A percentile compares a stretch with the other conserved stretches of the same genome.
phyloP scores from a whole-genome alignment of 2,888 invertebrate genomes.

The Cylloceria caligata region DNA sequence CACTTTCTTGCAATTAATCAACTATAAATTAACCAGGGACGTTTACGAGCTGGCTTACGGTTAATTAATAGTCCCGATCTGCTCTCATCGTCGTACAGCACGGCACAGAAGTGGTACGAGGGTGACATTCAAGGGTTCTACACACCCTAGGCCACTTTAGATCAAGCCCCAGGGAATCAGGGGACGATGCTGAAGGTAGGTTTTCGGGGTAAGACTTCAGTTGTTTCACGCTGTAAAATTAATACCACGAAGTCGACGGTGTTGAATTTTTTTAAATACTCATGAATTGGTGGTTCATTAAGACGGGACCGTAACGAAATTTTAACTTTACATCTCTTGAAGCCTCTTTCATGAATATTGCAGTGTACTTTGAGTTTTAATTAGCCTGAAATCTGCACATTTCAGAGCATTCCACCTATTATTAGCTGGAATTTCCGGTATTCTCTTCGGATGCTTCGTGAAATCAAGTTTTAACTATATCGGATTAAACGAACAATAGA shows the following conservation, averaged over 20 bases:
- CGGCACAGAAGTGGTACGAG: conserved; percentile 20
- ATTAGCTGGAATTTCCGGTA: not conserved
- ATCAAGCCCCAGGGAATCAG: conserved; percentile 18
- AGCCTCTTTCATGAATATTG: no score
- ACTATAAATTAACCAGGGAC: conserved; percentile 70
- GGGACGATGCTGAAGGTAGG: conserved; percentile 27
- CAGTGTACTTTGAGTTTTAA: not conserved
- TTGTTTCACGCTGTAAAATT: conserved; percentile 14
- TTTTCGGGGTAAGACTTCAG: not conserved
- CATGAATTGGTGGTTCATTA: not conserved
- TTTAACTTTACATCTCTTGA: not conserved
- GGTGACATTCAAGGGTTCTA: conserved; percentile 30
- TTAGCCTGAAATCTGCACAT: not conserved
- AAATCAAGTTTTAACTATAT: not conserved
- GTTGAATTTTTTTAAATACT: not conserved
- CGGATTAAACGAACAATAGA: not conserved
- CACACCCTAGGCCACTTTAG: conserved; percentile 15
- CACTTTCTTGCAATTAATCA: conserved; percentile 67
- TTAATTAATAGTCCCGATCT: conserved; percentile 69
- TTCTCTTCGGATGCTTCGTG: not conserved
- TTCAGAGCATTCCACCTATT: not conserved
- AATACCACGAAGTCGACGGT: conserved; percentile 6
- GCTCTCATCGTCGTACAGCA: conserved; percentile 26
- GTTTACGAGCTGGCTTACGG: conserved; percentile 67
- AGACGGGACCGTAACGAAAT: not conserved